phyloP scores from a whole-genome alignment of 2,888 invertebrate genomes.

The Lagria hirta region DNA sequence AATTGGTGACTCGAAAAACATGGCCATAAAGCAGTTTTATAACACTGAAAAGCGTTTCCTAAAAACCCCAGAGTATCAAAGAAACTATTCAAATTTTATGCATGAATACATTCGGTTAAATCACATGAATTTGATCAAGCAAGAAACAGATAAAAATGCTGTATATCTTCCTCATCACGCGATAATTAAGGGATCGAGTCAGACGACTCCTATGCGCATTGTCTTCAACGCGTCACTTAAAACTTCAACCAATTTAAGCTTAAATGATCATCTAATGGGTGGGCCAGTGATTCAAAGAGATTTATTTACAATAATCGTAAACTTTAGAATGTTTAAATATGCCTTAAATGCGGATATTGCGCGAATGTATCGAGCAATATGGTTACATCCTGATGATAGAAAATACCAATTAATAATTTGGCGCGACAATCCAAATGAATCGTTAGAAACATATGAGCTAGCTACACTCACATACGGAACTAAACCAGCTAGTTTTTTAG shows the following conservation, averaged over 20 bases:
- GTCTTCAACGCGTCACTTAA: slow-evolving; percentile 12
- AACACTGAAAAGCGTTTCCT: too few species aligned
- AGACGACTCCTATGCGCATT: background rate
- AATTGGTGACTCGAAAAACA: too few species aligned
- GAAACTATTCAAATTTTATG: too few species aligned
- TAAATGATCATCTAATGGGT: slow-evolving; percentile 17
- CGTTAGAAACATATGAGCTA: slow-evolving; percentile 10
- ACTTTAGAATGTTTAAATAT: slow-evolving; percentile 10
- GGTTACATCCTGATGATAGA: slow-evolving; percentile 2
- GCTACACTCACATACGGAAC: slow-evolving; percentile 21
- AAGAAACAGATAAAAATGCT: too few species aligned
- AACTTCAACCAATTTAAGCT: slow-evolving; percentile 3
- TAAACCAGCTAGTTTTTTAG: slow-evolving; percentile 6
- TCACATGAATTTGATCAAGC: too few species aligned
- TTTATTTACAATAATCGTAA: slow-evolving; percentile 13
- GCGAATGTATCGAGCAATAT: slow-evolving; percentile 22
- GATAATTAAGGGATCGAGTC: background rate
- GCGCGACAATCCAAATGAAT: slow-evolving; percentile 12
- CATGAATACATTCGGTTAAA: too few species aligned
- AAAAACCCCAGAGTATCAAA: too few species aligned
- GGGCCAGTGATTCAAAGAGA: slow-evolving; percentile 20
- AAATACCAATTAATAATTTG: slow-evolving; percentile 19
- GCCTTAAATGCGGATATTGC: slow-evolving; percentile 10
- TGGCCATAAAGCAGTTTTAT: too few species aligned
- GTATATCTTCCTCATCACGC: slow-evolving; percentile 1